Percentiles rank a stretch among this genome's conserved stretches.
These are phyloP conservation scores for Laterallus jamaicensis DNA, from an alignment of 2,113 vertebrate genomes.

Conservation along the genomic window DNA sequence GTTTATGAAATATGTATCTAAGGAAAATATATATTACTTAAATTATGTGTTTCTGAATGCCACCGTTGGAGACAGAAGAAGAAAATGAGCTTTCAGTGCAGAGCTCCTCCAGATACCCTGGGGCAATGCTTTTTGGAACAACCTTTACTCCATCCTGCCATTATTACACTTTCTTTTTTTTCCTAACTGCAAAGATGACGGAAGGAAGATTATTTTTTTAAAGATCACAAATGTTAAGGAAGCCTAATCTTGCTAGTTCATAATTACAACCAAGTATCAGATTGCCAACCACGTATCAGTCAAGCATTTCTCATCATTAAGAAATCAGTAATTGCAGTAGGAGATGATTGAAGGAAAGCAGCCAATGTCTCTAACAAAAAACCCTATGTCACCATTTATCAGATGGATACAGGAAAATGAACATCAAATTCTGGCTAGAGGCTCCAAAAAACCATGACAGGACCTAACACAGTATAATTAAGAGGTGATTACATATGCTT, in stretches of 20 bases:
- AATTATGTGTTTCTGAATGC: not conserved
- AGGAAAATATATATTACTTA: not conserved
- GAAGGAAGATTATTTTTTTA: not conserved
- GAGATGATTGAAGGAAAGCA: conserved; percentile 41
- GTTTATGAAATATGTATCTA: not conserved
- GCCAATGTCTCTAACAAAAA: not conserved
- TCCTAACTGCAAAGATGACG: not conserved
- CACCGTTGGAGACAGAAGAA: not conserved
- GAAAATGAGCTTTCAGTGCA: not conserved
- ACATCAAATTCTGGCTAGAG: not conserved
- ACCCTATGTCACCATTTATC: not conserved
- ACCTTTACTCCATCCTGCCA: not conserved
- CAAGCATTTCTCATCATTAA: conserved; percentile 15
- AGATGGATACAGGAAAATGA: not conserved
- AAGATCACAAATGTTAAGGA: not conserved
- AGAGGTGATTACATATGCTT: conserved; percentile 2
- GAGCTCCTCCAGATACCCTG: not conserved
- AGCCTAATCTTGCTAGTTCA: not conserved
- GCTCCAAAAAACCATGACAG: not conserved
- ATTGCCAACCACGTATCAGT: not conserved
- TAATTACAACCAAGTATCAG: not conserved
- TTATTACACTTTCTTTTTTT: not conserved
- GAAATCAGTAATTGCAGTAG: conserved; percentile 8
- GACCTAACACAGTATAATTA: not conserved
- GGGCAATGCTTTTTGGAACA: not conserved